Conservation (phyloP, 2,113 vertebrate genomes). For the Phalacrocorax brasilianus region DNA sequence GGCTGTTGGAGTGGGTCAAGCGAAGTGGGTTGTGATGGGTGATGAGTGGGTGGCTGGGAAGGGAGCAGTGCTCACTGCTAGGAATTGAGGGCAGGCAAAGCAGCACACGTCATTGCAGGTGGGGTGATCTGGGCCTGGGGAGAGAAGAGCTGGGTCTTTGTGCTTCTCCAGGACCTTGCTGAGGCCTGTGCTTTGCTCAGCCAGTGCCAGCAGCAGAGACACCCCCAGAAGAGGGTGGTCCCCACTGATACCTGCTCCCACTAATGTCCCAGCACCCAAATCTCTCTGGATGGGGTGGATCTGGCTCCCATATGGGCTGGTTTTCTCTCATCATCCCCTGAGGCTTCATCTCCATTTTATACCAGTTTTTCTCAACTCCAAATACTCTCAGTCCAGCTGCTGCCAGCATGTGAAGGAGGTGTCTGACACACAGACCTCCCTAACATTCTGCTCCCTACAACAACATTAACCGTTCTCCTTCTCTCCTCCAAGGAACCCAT, state of each 20-base stretch:
- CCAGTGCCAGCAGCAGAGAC: not conserved
- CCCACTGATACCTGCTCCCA: not conserved
- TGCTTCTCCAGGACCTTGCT: not conserved
- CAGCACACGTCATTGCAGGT: not conserved
- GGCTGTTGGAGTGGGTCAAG: rapidly evolving
- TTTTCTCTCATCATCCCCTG: not conserved
- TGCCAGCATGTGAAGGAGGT: not conserved
- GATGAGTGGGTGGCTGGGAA: not conserved
- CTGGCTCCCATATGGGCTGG: not conserved
- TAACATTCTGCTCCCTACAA: not conserved
- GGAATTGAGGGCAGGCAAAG: not conserved
- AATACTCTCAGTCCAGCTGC: not conserved
- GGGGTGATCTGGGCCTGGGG: not conserved
- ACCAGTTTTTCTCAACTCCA: not conserved
- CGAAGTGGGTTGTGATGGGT: rapidly evolving
- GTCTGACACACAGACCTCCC: not conserved
- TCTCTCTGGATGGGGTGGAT: not conserved
- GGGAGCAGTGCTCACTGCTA: not conserved
- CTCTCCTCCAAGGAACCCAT: slow-evolving; percentile 87
- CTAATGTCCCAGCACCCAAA: not conserved
- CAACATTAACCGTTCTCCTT: not conserved
- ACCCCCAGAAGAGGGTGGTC: not conserved
- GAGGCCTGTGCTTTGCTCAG: not conserved
- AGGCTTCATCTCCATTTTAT: not conserved
- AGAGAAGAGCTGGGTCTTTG: not conserved